These are phyloP conservation scores for Phyllostomus hastatus DNA, from an alignment of 2,113 vertebrate genomes.

Conservation along the genomic window DNA sequence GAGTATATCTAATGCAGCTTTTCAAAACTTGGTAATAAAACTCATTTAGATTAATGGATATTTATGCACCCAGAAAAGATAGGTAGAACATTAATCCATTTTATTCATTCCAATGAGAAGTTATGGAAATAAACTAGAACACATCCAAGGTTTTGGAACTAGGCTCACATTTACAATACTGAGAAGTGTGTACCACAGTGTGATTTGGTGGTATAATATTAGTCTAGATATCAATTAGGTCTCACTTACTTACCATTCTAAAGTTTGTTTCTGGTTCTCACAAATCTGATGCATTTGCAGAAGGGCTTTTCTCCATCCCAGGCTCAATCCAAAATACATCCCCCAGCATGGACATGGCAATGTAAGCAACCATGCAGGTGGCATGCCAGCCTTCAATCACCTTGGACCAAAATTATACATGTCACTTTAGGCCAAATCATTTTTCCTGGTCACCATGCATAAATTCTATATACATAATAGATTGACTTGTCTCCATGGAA, in stretches of 20 bases:
- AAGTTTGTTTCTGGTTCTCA: neutral
- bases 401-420: neutral
- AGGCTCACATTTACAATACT: neutral
- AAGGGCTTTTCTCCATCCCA: neutral
- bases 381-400: neutral
- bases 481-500: neutral
- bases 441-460: neutral
- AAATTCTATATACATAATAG: neutral
- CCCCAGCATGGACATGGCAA: fast-evolving
- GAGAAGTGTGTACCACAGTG: neutral
- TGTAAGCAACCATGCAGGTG: neutral
- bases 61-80: neutral
- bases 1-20: neutral
- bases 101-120: neutral
- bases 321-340: neutral
- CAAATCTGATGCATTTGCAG: neutral
- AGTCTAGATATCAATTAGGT: neutral
- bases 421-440: neutral
- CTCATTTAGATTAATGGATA: neutral
- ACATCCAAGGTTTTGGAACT: neutral
- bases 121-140: neutral
- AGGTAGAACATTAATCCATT: neutral
- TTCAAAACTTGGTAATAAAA: neutral
- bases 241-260: neutral
- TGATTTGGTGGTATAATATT: neutral